Evolutionary conservation across 2,888 invertebrate genomes (phyloP), one percentile per base, ranked within the genome.

Genomic region (Agrenia bidenticulata): DNA sequence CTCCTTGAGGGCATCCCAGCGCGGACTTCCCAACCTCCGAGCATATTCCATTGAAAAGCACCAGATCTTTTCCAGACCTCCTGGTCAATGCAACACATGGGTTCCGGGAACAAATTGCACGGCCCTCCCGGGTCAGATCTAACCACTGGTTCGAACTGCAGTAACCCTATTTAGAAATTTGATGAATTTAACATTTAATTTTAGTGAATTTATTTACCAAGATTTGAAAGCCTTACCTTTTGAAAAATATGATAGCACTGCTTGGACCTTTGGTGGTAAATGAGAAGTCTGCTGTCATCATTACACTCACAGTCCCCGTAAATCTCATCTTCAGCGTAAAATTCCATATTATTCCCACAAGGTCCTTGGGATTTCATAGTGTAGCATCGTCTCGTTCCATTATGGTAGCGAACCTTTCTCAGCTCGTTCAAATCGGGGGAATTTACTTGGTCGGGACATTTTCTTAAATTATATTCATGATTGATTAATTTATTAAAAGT

Each of bases 241-340:
- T 58, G 39, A 37, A 64, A 67, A 27, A 70, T 70, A 9, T 21
- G 57, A 23, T 67, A 67, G 23, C 70, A 70, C 19, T 41, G 32
- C n/a, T 67, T 58, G 2, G 56, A 54, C 24, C 41, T 15, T 2
- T 49, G 41, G 37, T 67, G 49, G 26, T 61, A 67, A 5, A 70
- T 13, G 1, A 67, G 50, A 23, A 66, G 26, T 51, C 70, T 60
- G 1, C 1, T 0, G 1, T 50, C 24, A 1, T n/a, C 21, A 21
- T 63, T 58, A 15, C 70, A 70, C 21, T 67, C 67, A 37, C 70
- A 70, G n/a, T 41, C 49, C 55, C 70, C 70, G 7, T 56, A 13
- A 2, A 37, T 51, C 7, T 42, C 37, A 23, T 57, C 61, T n/a
- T 63, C 17, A 5, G 37, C 26, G 11, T 58, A 61, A 21, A 66